Base-by-base conservation (phyloP, 2,888 invertebrate species). In the Parascotia fuliginaria region DNA sequence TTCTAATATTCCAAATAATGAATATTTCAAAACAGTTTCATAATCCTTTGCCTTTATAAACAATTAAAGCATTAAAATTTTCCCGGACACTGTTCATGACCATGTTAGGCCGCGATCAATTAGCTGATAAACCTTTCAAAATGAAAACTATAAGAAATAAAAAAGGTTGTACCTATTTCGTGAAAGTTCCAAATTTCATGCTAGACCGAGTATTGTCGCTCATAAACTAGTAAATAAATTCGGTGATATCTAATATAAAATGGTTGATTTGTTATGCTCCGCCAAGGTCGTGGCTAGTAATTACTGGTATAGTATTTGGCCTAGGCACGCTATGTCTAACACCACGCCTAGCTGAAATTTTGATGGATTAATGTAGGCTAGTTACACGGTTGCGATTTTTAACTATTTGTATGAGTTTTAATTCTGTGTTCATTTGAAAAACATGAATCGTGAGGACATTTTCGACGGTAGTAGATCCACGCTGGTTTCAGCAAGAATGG, bases 321-420 rank as follows among this genome's bases (percentile, higher is more conserved):
- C 65, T 55, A 61, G 59, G 53, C 69, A 69, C 66, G 66, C 69
- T 50, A 60, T 19, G 15, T 52, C 69, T 47, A 56, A 24, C 19
- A 11, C 61, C 69, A 59, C 66, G 44, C 66, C 66, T 59, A 34
- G 48, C 41, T 33, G 39, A 46, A 52, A 56, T 59, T 58, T 38
- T 38, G 48, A 48, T 32, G 33, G 40, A 51, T 45, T 4, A 13
- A 46, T 22, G 37, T 42, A 64, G 53, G 55, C 13, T 7, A n/a
- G 2, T 4, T 9, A 6, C 42, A 38, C 42, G 5, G 11, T 16
- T 49, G 44, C 42, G 47, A 55, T 32, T 24, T 24, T 3, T 24
- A 24, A 24, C 24, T n/a, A n/a, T n/a, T n/a, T n/a, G n/a, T n/a
- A n/a, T n/a, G n/a, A n/a, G n/a, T n/a, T n/a, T n/a, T n/a, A n/a